Evolutionary conservation across 92 coral and sea anemone genomes (phyloP).

Genomic region (Epizoanthus ramosus): DNA sequence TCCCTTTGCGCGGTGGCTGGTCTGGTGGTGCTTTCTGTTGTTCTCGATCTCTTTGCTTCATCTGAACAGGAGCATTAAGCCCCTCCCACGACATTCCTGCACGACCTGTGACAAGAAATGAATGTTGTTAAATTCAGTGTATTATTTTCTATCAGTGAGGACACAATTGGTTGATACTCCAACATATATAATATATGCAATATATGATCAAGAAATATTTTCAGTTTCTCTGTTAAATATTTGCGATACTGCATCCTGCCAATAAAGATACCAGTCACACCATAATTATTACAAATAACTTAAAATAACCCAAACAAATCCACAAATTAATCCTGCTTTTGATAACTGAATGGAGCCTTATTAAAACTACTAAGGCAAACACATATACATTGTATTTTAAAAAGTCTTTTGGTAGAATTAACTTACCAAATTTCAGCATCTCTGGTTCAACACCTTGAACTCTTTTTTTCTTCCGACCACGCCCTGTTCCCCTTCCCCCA

Average conservation of each 20-base stretch:
- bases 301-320: no score
- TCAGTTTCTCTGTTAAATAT: no score
- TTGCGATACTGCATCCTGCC: no score
- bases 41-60: conserved; percentile 25
- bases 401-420: not conserved
- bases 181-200: not conserved
- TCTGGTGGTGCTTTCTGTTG: conserved; percentile 24
- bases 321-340: no score
- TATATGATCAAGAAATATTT: no score
- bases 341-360: no score
- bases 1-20: conserved; percentile 39
- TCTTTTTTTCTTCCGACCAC: conserved; percentile 83
- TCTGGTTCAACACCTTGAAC: conserved; percentile 81
- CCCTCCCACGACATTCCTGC: conserved; percentile 93
- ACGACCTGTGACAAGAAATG: conserved; percentile 48
- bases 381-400: no score
- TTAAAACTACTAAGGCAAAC: no score
- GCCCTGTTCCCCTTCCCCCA: conserved; percentile 98
- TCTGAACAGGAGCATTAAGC: conserved; percentile 76
- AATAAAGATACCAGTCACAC: no score
- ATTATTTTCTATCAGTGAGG: not conserved
- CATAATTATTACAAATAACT: no score
- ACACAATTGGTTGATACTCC: not conserved
- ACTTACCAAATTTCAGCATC: conserved; percentile 80
- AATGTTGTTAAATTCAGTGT: not conserved